Evolutionary conservation across 2,797 vertebrate species (phyloP).

Genomic region (Sebastes cheni): DNA sequence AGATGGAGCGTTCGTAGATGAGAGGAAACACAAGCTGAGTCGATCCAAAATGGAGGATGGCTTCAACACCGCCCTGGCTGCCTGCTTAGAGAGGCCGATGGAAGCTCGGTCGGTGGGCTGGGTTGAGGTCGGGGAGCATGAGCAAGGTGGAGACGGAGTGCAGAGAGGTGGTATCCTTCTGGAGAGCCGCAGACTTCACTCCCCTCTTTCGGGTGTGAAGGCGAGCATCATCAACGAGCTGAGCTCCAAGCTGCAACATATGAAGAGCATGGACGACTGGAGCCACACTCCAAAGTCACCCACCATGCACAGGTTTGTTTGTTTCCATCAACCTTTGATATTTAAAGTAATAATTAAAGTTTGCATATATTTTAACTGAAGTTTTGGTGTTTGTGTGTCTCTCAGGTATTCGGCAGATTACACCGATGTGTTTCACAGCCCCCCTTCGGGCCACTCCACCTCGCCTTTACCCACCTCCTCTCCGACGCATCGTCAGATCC

Average conservation of each 20-base stretch:
- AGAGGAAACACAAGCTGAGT: slow-evolving; percentile 54
- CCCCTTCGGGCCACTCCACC: slow-evolving; percentile 77
- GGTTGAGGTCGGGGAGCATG: slow-evolving; percentile 62
- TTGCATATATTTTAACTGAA: not conserved
- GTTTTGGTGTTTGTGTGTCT: slow-evolving; percentile 47
- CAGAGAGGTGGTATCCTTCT: slow-evolving; percentile 65
- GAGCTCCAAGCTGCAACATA: slow-evolving; percentile 92
- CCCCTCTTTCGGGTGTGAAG: slow-evolving; percentile 89
- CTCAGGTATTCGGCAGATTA: slow-evolving; percentile 81
- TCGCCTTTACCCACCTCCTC: slow-evolving; percentile 80
- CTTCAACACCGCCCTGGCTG: slow-evolving; percentile 70
- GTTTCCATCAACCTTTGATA: not conserved
- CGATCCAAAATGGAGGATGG: slow-evolving; percentile 71
- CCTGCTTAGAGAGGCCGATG: slow-evolving; percentile 77
- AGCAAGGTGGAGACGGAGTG: slow-evolving; percentile 45
- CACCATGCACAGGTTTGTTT: slow-evolving; percentile 79
- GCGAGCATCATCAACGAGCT: slow-evolving; percentile 94
- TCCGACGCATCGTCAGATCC: slow-evolving; percentile 77
- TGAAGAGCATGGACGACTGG: slow-evolving; percentile 85
- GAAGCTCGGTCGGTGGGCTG: slow-evolving; percentile 65
- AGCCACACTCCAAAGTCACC: slow-evolving; percentile 76
- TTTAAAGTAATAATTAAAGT: not conserved
- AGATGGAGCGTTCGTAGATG: slow-evolving; percentile 55
- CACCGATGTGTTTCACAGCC: slow-evolving; percentile 74
- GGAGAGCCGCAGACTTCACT: slow-evolving; percentile 78